A percentile compares a stretch with the other conserved stretches of the same genome.
Evolutionary conservation across 2,888 invertebrate genomes (phyloP).

Genomic region (Lapara coniferarum): DNA sequence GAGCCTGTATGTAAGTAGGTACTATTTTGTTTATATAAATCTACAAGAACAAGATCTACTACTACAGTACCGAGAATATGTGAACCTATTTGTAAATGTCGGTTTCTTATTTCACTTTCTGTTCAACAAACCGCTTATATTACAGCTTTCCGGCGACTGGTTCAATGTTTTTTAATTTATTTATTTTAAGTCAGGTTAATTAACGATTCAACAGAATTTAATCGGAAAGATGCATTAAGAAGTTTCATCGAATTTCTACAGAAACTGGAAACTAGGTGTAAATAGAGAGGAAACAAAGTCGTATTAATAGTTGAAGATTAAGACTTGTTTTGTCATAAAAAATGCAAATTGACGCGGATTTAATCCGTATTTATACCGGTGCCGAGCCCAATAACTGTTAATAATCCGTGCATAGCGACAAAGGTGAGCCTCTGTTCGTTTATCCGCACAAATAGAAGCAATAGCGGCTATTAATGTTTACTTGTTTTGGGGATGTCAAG

Average conservation of each 20-base stretch:
- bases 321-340: conserved; percentile 73
- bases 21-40: not conserved
- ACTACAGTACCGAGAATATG: conserved; percentile 42
- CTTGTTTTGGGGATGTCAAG: not conserved
- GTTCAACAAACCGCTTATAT: conserved; percentile 66
- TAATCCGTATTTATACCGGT: conserved; percentile 75
- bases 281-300: conserved; percentile 64
- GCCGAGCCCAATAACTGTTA: conserved; percentile 74
- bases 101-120: conserved; percentile 58
- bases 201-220: conserved; percentile 55
- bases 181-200: conserved; percentile 59
- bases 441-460: conserved; percentile 14
- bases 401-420: conserved; percentile 59
- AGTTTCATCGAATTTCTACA: conserved; percentile 21
- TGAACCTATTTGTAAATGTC: conserved; percentile 42
- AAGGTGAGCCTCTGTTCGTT: conserved; percentile 43
- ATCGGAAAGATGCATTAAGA: conserved; percentile 47
- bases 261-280: conserved; percentile 40
- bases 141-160: conserved; percentile 61
- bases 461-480: conserved; percentile 6
- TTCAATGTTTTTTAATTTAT: conserved; percentile 52
- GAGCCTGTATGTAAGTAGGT: too few relatives aligned
- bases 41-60: not conserved
- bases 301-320: conserved; percentile 70
- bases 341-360: conserved; percentile 80